Evolutionary conservation across 2,113 vertebrate species (phyloP).

Genomic region (Cyprinus carpio): DNA sequence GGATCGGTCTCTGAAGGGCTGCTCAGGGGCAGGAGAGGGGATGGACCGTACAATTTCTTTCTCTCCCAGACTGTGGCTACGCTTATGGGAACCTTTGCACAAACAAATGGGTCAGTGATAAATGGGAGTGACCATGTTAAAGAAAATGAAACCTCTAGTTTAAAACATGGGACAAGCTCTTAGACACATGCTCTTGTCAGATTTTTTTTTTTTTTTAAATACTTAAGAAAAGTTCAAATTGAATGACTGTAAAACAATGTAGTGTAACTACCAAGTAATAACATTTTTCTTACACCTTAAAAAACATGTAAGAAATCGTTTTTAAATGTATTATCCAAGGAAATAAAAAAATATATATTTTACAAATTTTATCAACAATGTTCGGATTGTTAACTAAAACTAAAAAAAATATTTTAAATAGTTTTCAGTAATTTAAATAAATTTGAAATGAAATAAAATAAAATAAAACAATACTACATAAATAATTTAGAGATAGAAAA

Average conservation of each 20-base stretch:
- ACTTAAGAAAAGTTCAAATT: no score
- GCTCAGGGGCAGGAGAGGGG: conserved; percentile 82
- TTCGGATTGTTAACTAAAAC: no score
- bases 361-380: no score
- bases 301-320: no score
- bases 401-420: no score
- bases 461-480: no score
- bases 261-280: not conserved
- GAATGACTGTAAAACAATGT: no score
- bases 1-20: conserved; percentile 89
- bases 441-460: no score
- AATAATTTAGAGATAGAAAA: not conserved
- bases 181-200: not conserved
- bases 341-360: no score
- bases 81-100: conserved; percentile 89
- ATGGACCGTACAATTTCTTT: conserved; percentile 87
- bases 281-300: no score
- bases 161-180: not conserved
- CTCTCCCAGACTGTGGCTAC: conserved; percentile 94
- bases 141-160: not conserved
- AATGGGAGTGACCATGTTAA: not conserved
- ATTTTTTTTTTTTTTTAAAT: not conserved
- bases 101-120: not conserved
- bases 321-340: no score
- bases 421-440: no score